Conservation (phyloP, 2,888 invertebrate genomes). For the Hoplodrina ambigua region DNA sequence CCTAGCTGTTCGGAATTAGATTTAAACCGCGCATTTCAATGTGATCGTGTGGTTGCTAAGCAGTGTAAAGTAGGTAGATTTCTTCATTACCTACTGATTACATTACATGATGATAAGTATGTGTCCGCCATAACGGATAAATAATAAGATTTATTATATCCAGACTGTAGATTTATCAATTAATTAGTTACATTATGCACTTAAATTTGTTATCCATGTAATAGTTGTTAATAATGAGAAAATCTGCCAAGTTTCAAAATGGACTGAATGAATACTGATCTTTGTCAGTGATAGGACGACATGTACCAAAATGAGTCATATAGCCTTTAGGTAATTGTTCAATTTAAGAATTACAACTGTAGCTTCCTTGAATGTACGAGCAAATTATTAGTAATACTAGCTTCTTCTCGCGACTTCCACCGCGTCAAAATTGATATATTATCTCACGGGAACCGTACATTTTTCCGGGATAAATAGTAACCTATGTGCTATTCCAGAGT, state of each 20-base stretch:
- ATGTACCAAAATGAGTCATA: slow-evolving; percentile 44
- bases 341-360: slow-evolving; percentile 43
- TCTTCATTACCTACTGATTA: slow-evolving; percentile 29
- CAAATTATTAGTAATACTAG: slow-evolving; percentile 14
- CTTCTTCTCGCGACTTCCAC: no score
- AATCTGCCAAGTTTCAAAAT: slow-evolving; percentile 32
- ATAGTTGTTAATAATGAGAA: slow-evolving; percentile 20
- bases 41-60: slow-evolving; percentile 22
- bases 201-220: slow-evolving; percentile 8
- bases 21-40: slow-evolving; percentile 14
- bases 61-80: slow-evolving; percentile 17
- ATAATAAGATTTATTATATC: slow-evolving; percentile 14
- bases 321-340: slow-evolving; percentile 45
- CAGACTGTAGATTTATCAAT: slow-evolving; percentile 14
- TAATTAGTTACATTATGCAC: slow-evolving; percentile 23
- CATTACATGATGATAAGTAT: slow-evolving; percentile 27
- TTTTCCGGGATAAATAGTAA: no score
- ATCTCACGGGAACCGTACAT: no score
- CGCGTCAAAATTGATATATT: no score
- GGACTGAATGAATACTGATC: slow-evolving; percentile 34
- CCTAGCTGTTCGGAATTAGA: slow-evolving; percentile 1
- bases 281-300: slow-evolving; percentile 19
- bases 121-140: slow-evolving; percentile 3
- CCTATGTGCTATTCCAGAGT: no score
- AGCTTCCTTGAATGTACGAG: slow-evolving; percentile 26